Evolutionary conservation across 2,113 vertebrate genomes (phyloP), one percentile per base, ranked within the genome.

Genomic region (Proteles cristata): DNA sequence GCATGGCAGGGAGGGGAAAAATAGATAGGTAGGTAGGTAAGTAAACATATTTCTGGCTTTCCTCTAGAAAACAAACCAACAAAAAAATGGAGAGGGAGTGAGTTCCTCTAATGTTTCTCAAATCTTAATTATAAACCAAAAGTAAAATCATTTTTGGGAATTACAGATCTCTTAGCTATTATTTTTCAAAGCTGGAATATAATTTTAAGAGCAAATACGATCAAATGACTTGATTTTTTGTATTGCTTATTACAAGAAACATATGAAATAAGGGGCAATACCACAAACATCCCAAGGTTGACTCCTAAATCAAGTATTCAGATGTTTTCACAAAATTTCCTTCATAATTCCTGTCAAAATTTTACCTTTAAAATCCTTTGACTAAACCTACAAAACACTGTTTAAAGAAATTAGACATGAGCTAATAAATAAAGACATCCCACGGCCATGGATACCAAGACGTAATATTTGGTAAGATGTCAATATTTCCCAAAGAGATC

Each of bases 121-220:
- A 93, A 88, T 87, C 45, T 94, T 77, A 95, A 95, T 8, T 81
- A 63, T 7, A 95, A 94, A 94, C 61, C 31, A 74, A 97, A 96
- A 94, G 69, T 92, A 92, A 96, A 93, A 97, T 65, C 76, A 97
- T 50, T 95, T 92, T 92, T 84, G 33, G 63, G 5, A 93, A 96
- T 74, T 92, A 68, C 31, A 88, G 55, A 43, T 80, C 31, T 89
- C 53, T 95, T n/a, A 81, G 58, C 53, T 45, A 86, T 58, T 96
- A 76, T 77, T 90, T 97, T 96, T 95, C 45, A 96, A 97, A 71
- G 12, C 45, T 61, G 88, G 35, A 43, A 81, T 68, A 84, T 50
- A 85, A 83, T 73, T 93, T 94, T 89, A 89, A 95, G 10, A 83
- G 19, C 73, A 97, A 95, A 74, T 4, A 96, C 7, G 53, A 93